Base-by-base conservation (phyloP, 2,113 vertebrate genomes). In the Phylloscopus whistleri region DNA sequence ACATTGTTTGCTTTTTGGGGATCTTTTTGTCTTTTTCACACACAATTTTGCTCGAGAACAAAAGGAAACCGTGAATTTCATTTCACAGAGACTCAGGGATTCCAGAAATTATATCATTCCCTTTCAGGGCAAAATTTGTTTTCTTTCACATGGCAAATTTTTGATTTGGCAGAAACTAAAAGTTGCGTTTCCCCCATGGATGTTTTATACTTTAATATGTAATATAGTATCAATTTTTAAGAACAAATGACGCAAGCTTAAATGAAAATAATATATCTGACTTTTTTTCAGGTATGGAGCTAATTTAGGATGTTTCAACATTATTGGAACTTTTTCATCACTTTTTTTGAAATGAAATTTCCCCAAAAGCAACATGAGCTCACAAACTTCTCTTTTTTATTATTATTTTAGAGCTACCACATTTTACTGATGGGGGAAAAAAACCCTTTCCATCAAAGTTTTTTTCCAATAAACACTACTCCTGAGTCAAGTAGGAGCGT, bases 361-460 rank as follows among this genome's bases (percentile, higher is more conserved):
- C 77, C 94, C 93, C 94, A 86, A 96, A 95, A 95, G 88, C 92
- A 93, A 92, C 63, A 90, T 95, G 90, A 96, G 85, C 85, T 95
- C 94, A 94, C 64, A 88, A 93, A 90, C 33, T 86, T 18, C 68
- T 63, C 64, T 88, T 78, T 93, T 93, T 85, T 93, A 74, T 86
- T 94, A 96, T 88, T 77, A 90, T 87, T 95, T 86, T 88, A 88
- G 16, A 0, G 0, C 75, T 88, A 83, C 92, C 64, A 26, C 76
- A 49, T 94, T 88, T 93, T 60, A 94, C 72, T 74, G 87, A 88
- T 93, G 90, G 55, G 22, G 46, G 33, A 55, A 90, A 89, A 85
- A 39, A 91, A 44, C 2, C 5, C 41, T 87, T 84, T 87, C 94
- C 78, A 94, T 93, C 90, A 91, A 94, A 91, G 91, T 76, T 93